A percentile compares a stretch with the other conserved stretches of the same genome.
phyloP scores from a whole-genome alignment of 2,797 vertebrate genomes.

The Mycteria americana region DNA sequence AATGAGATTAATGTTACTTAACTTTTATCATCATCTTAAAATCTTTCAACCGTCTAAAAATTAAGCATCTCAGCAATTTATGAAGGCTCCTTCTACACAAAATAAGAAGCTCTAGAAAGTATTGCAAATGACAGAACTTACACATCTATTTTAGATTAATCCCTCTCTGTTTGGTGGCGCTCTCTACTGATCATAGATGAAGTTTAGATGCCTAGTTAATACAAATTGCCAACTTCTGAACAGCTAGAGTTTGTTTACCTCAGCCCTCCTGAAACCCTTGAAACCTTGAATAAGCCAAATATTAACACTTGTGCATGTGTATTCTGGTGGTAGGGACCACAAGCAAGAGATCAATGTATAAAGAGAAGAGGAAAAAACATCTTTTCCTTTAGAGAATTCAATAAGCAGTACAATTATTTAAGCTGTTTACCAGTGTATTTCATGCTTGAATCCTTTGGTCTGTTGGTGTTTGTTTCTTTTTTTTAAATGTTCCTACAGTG shows the following conservation, averaged over 20 bases:
- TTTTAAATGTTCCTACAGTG: background rate
- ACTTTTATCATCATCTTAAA: background rate
- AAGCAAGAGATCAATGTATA: background rate
- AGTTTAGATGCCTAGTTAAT: background rate
- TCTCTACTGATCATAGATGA: background rate
- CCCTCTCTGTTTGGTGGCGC: accelerated
- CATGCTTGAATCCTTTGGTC: background rate
- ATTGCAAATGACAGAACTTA: background rate
- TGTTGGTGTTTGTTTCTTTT: background rate
- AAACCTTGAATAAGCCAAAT: background rate
- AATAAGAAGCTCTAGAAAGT: background rate
- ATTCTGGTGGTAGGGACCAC: background rate
- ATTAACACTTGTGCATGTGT: background rate
- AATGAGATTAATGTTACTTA: background rate
- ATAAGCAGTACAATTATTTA: background rate
- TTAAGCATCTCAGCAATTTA: background rate
- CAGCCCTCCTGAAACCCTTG: background rate
- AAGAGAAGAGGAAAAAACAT: background rate
- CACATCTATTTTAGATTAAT: background rate
- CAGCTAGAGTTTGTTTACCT: background rate
- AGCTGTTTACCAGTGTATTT: background rate
- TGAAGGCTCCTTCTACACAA: background rate
- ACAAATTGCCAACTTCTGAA: background rate
- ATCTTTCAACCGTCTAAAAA: background rate
- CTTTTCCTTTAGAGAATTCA: background rate